A percentile compares a stretch with the other conserved stretches of the same genome.
phyloP scores from a whole-genome alignment of 2,113 vertebrate genomes.

The Etheostoma cragini region DNA sequence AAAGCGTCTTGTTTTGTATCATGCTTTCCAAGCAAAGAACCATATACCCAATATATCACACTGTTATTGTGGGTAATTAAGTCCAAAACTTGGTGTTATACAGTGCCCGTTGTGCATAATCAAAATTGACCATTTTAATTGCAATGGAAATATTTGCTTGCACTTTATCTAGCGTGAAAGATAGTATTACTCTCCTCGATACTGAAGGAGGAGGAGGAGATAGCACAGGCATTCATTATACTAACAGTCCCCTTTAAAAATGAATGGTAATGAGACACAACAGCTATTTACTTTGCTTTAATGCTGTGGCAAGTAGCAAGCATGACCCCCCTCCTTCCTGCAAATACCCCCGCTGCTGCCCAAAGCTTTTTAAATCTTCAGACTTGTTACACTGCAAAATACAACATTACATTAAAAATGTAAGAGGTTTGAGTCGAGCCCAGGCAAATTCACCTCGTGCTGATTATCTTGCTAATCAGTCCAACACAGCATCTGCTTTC shows the following conservation, averaged over 20 bases:
- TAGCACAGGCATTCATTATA: slow-evolving; percentile 72
- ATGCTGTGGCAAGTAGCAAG: slow-evolving; percentile 62
- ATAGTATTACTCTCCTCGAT: slow-evolving; percentile 76
- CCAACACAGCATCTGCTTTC: slow-evolving; percentile 29
- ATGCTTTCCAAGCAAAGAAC: slow-evolving; percentile 68
- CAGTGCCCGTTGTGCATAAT: slow-evolving; percentile 75
- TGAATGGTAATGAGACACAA: slow-evolving; percentile 80
- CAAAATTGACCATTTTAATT: slow-evolving; percentile 82
- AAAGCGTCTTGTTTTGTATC: slow-evolving; percentile 79
- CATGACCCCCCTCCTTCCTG: slow-evolving; percentile 40
- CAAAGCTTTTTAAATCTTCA: slow-evolving; percentile 69
- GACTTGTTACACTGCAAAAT: slow-evolving; percentile 73
- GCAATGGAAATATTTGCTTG: slow-evolving; percentile 74
- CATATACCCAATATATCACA: slow-evolving; percentile 74
- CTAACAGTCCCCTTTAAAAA: slow-evolving; percentile 80
- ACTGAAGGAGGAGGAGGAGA: slow-evolving; percentile 67
- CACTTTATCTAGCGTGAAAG: slow-evolving; percentile 75
- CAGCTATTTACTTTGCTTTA: slow-evolving; percentile 81
- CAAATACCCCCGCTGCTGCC: slow-evolving; percentile 61
- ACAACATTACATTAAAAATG: slow-evolving; percentile 66
- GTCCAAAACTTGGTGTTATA: slow-evolving; percentile 68
- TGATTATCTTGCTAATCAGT: slow-evolving; percentile 72
- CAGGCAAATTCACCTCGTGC: slow-evolving; percentile 50
- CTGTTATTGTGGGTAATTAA: slow-evolving; percentile 82
- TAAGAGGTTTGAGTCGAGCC: slow-evolving; percentile 41